A percentile compares a stretch with the other conserved stretches of the same genome.
Evolutionary conservation across 2,113 vertebrate species (phyloP).

Genomic region (Ameiurus melas): DNA sequence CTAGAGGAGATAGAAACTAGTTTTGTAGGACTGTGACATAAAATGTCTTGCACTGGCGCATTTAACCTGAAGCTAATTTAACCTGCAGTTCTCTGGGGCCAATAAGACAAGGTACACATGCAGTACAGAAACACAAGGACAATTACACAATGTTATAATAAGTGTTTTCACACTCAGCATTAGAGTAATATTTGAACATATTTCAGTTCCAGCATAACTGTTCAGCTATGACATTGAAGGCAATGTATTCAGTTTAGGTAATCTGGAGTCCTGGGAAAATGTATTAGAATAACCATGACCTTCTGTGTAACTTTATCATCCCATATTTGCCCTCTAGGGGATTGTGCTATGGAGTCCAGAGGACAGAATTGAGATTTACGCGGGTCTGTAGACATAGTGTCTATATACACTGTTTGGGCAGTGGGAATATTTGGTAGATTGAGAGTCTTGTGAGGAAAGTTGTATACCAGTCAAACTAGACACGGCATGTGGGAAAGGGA

Average conservation of each 20-base stretch:
- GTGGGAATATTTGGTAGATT: conserved; percentile 15
- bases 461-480: neutral
- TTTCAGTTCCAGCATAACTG: neutral
- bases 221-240: neutral
- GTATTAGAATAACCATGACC: conserved; percentile 24
- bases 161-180: neutral
- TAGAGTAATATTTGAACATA: neutral
- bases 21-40: neutral
- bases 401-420: conserved; percentile 2
- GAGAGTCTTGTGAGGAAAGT: neutral
- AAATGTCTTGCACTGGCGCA: neutral
- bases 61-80: neutral
- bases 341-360: conserved; percentile 52
- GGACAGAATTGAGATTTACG: conserved; percentile 51
- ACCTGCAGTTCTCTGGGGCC: neutral
- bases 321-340: conserved; percentile 29
- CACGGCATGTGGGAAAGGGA: neutral
- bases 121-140: neutral
- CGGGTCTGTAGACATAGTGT: conserved; percentile 33
- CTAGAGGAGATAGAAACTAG: neutral
- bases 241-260: neutral
- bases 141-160: neutral
- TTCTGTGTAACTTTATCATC: conserved; percentile 18
- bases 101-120: neutral
- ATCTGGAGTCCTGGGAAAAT: conserved; percentile 46